Conservation (phyloP, 2,888 invertebrate genomes). For the Drosophila mimetica region DNA sequence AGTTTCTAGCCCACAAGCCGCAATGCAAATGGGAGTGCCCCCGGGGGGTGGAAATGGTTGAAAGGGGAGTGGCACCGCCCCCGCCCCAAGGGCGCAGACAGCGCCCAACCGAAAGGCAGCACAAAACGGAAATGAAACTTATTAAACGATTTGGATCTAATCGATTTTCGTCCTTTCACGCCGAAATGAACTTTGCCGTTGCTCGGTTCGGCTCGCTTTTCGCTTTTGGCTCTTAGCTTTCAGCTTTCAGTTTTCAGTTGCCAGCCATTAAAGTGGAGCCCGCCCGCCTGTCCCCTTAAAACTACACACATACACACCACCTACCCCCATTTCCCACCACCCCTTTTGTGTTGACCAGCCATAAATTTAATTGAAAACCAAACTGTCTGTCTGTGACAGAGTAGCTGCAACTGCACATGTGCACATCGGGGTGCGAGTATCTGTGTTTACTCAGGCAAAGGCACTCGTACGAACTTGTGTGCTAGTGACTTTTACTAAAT, state of each 20-base stretch:
- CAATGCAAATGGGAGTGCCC: slow-evolving; percentile 68
- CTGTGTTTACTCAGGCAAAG: slow-evolving; percentile 15
- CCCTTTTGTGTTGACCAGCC: slow-evolving; percentile 56
- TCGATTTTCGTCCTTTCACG: slow-evolving; percentile 77
- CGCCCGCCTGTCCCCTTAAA: background rate
- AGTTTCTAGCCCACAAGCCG: slow-evolving; percentile 38
- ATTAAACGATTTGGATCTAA: slow-evolving; percentile 83
- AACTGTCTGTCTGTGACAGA: slow-evolving; percentile 61
- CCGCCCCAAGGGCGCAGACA: slow-evolving; percentile 53
- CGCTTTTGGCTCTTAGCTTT: slow-evolving; percentile 8
- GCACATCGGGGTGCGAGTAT: slow-evolving; percentile 2
- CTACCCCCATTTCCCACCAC: background rate
- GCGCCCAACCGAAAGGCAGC: slow-evolving; percentile 66
- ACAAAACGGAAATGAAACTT: slow-evolving; percentile 81
- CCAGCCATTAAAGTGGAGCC: slow-evolving; percentile 52
- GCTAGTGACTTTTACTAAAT: slow-evolving; percentile 64
- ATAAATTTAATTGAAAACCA: slow-evolving; percentile 77
- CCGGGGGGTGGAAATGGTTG: background rate
- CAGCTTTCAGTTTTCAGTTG: slow-evolving; percentile 13
- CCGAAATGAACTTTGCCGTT: slow-evolving; percentile 69
- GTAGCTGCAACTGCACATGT: slow-evolving; percentile 26
- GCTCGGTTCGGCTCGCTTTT: slow-evolving; percentile 22
- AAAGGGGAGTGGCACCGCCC: background rate
- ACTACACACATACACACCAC: slow-evolving; percentile 6
- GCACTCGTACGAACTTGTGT: slow-evolving; percentile 1